Conservation (phyloP, 2,888 invertebrate genomes). For the Acholoe squamosa region DNA sequence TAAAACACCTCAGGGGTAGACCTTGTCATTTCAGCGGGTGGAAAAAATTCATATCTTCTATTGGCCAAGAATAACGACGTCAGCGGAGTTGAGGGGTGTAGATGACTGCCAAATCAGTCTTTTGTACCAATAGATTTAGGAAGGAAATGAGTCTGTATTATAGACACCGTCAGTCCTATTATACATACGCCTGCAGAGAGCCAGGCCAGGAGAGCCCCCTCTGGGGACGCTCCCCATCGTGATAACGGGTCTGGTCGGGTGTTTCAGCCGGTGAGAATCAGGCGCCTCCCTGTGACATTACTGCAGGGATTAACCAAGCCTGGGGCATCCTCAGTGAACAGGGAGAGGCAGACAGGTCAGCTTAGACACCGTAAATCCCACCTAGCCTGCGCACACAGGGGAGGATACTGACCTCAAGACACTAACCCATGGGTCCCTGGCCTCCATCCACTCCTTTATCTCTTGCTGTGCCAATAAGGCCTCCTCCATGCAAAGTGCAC, state of each 20-base stretch:
- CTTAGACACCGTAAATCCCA: not conserved
- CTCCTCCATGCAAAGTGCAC: too few relatives aligned
- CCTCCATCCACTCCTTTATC: not conserved
- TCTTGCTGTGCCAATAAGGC: too few relatives aligned
- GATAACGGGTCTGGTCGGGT: not conserved
- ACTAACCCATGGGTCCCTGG: not conserved
- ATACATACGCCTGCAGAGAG: not conserved
- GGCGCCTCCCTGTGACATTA: not conserved
- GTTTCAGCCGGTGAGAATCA: not conserved
- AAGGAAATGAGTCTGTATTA: too few relatives aligned
- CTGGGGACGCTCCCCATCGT: not conserved
- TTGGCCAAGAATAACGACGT: too few relatives aligned
- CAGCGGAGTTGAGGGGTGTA: too few relatives aligned
- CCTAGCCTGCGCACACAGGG: not conserved
- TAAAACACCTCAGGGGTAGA: too few relatives aligned
- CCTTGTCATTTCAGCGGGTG: too few relatives aligned
- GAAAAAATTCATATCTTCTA: too few relatives aligned
- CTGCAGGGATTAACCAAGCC: not conserved
- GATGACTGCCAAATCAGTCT: too few relatives aligned
- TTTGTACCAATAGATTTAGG: too few relatives aligned
- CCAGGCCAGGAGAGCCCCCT: not conserved
- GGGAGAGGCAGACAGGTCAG: not conserved
- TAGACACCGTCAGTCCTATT: too few relatives aligned
- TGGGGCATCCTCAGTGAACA: not conserved
- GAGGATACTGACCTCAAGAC: not conserved